Evolutionary conservation across 64 coral and sea anemone genomes (phyloP).

Genomic region (Dendrophyllia cribrosa): DNA sequence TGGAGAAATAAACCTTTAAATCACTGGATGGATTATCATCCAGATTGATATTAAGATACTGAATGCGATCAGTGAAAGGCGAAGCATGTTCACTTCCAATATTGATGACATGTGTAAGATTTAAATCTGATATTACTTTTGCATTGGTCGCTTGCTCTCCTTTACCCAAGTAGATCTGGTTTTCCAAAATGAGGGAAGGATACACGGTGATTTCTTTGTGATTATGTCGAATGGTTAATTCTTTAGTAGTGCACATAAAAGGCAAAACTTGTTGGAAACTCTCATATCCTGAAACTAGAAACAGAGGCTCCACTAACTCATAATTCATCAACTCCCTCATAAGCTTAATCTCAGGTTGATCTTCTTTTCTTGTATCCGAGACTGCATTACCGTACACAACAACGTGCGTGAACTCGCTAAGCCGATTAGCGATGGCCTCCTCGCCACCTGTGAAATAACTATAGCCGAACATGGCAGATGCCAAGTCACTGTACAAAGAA

Average conservation of each 20-base stretch:
- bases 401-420: slow-evolving; percentile 88
- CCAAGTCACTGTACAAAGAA: slow-evolving; percentile 6
- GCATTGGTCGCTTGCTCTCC: slow-evolving; percentile 92
- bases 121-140: slow-evolving; percentile 72
- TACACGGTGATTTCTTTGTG: slow-evolving; percentile 73
- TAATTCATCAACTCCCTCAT: slow-evolving; percentile 74
- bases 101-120: slow-evolving; percentile 92
- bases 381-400: slow-evolving; percentile 87
- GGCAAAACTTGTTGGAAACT: slow-evolving; percentile 78
- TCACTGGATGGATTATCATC: slow-evolving; percentile 88
- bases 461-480: slow-evolving; percentile 9
- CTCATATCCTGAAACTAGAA: slow-evolving; percentile 73
- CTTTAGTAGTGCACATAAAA: slow-evolving; percentile 83
- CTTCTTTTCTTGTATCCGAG: slow-evolving; percentile 15
- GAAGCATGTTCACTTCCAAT: slow-evolving; percentile 89
- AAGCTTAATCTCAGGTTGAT: slow-evolving; percentile 50
- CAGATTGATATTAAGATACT: slow-evolving; percentile 88
- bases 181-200: slow-evolving; percentile 84
- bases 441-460: slow-evolving; percentile 20
- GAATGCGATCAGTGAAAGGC: slow-evolving; percentile 84
- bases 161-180: slow-evolving; percentile 87
- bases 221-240: slow-evolving; percentile 53
- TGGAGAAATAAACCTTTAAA: slow-evolving; percentile 83
- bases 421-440: slow-evolving; percentile 34
- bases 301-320: slow-evolving; percentile 70